Evolutionary conservation across 35 echinoderm and acorn worm species (phyloP).

Genomic region (Lytechinus pictus): DNA sequence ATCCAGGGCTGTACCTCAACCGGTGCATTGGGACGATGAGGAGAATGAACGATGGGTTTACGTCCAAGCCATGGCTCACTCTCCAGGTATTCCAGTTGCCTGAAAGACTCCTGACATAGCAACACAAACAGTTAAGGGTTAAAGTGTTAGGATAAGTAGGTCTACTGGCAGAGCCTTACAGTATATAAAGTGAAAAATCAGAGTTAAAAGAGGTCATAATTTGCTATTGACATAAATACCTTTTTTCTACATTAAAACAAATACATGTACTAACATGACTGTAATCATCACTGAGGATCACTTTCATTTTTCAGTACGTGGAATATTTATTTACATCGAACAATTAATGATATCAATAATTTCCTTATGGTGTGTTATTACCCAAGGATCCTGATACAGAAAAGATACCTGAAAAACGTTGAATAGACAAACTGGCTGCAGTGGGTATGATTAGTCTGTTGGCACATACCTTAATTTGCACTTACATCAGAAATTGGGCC

Average conservation of each 20-base stretch:
- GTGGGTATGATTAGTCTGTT: no score
- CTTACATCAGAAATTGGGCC: no score
- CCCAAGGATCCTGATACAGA: no score
- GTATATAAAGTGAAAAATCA: not conserved
- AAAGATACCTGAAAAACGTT: no score
- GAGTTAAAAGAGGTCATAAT: not conserved
- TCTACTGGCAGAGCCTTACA: not conserved
- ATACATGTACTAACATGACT: not conserved
- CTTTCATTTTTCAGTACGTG: not conserved
- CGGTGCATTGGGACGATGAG: not conserved
- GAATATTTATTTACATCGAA: no score
- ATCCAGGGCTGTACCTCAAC: not conserved
- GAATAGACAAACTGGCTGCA: no score
- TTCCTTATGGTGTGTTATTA: not conserved
- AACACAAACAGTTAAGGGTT: not conserved
- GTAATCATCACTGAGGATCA: not conserved
- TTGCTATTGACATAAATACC: no score
- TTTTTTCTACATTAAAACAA: not conserved
- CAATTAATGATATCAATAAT: not conserved
- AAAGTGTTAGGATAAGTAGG: not conserved
- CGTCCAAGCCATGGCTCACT: conserved; percentile 42
- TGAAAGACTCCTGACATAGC: not conserved
- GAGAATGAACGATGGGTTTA: conserved; percentile 12
- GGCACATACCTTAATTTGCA: no score
- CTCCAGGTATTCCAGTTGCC: conserved; percentile 47